These are phyloP conservation scores for Lepidurus apus DNA, from an alignment of 1,140 invertebrate species.

Conservation along the genomic window DNA sequence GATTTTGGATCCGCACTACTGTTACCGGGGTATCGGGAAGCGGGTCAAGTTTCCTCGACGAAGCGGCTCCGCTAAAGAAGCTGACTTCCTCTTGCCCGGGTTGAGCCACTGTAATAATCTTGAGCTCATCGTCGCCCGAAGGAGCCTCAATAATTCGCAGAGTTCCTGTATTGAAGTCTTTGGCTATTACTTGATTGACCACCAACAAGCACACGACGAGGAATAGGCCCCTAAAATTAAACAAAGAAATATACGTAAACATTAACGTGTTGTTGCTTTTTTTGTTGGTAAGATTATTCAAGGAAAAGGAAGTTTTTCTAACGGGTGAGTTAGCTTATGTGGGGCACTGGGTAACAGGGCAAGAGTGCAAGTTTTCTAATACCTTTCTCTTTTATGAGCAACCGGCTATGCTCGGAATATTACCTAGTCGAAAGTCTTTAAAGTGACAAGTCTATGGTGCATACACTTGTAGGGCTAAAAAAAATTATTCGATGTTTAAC, in stretches of 20 bases:
- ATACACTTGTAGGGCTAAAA: neutral
- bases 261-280: neutral
- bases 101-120: conserved; percentile 32
- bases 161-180: neutral
- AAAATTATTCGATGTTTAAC: no score
- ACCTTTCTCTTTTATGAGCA: neutral
- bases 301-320: neutral
- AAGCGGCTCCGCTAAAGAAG: conserved; percentile 26
- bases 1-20: neutral
- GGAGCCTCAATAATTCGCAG: neutral
- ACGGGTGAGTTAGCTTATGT: neutral
- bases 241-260: neutral
- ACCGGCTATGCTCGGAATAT: neutral
- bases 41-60: neutral
- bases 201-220: neutral
- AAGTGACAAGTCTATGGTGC: neutral
- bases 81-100: conserved; percentile 34
- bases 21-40: neutral
- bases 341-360: conserved; percentile 3
- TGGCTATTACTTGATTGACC: neutral
- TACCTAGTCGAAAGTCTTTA: neutral
- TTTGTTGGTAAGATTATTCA: neutral
- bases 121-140: conserved; percentile 25
- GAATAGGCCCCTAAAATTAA: neutral
- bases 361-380: neutral